phyloP scores from a whole-genome alignment of 2,797 vertebrate species.

The Onychomys leucogaster region DNA sequence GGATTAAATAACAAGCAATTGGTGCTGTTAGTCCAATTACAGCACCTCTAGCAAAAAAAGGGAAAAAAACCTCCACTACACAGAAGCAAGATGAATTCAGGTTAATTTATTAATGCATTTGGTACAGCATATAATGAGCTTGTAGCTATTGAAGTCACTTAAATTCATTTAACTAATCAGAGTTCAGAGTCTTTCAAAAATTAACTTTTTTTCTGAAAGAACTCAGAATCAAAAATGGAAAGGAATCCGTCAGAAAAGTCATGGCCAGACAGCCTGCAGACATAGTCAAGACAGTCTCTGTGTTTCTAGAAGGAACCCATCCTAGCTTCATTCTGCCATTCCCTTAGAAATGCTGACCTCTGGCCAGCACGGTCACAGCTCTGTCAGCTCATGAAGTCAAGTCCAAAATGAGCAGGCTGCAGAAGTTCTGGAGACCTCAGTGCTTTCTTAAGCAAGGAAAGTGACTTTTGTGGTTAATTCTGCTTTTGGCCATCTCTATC shows the following conservation, averaged over 20 bases:
- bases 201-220: conserved; percentile 72
- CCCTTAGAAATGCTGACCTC: not conserved
- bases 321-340: not conserved
- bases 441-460: not conserved
- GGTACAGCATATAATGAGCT: conserved; percentile 82
- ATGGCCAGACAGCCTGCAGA: not conserved
- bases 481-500: not conserved
- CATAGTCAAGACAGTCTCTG: not conserved
- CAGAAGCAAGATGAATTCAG: conserved; percentile 81
- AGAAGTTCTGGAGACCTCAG: conserved; percentile 19
- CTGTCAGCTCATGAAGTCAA: conserved; percentile 51
- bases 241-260: conserved; percentile 53
- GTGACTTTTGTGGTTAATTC: conserved; percentile 20
- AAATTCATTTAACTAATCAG: conserved; percentile 84
- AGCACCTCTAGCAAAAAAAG: conserved; percentile 77
- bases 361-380: not conserved
- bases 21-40: conserved; percentile 84
- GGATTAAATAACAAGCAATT: conserved; percentile 87
- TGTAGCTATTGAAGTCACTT: conserved; percentile 85
- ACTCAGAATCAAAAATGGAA: conserved; percentile 76
- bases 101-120: conserved; percentile 88
- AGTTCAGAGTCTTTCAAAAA: conserved; percentile 80
- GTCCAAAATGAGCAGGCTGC: conserved; percentile 58
- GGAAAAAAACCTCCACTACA: conserved; percentile 78
- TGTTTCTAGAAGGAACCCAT: not conserved